These are phyloP conservation scores for Herminia tarsipennalis DNA, from an alignment of 2,888 invertebrate species.

Conservation along the genomic window DNA sequence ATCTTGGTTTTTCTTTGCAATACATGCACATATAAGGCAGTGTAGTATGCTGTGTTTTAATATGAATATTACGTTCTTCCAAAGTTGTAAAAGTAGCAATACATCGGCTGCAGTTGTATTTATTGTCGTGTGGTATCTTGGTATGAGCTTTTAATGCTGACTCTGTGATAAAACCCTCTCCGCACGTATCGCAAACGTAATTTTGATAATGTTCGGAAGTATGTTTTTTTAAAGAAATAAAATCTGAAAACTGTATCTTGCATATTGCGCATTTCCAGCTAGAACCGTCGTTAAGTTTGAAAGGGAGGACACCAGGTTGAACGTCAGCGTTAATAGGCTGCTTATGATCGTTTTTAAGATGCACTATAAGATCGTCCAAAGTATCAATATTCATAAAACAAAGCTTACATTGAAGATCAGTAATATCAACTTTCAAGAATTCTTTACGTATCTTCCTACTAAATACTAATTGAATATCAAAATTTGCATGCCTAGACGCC, in stretches of 20 bases:
- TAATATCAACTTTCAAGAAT: conserved; percentile 76
- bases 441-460: conserved; percentile 76
- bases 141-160: conserved; percentile 72
- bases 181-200: conserved; percentile 79
- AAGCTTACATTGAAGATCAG: conserved; percentile 76
- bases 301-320: conserved; percentile 76
- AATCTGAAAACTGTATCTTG: conserved; percentile 71
- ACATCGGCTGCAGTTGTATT: conserved; percentile 75
- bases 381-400: conserved; percentile 73
- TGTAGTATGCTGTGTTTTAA: conserved; percentile 75
- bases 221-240: conserved; percentile 72
- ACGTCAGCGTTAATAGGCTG: conserved; percentile 76
- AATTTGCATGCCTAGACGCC: conserved; percentile 74
- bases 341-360: conserved; percentile 77
- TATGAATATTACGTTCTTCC: conserved; percentile 72
- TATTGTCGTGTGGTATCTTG: conserved; percentile 75
- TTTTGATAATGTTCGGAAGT: conserved; percentile 78
- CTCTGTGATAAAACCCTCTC: conserved; percentile 78
- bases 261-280: conserved; percentile 79
- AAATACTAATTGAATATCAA: conserved; percentile 73
- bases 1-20: conserved; percentile 77
- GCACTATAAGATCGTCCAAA: conserved; percentile 68
- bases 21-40: conserved; percentile 76
- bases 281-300: conserved; percentile 73
- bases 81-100: conserved; percentile 74